Base-by-base conservation (phyloP, 2,797 vertebrate species). In the Squalus acanthias region DNA sequence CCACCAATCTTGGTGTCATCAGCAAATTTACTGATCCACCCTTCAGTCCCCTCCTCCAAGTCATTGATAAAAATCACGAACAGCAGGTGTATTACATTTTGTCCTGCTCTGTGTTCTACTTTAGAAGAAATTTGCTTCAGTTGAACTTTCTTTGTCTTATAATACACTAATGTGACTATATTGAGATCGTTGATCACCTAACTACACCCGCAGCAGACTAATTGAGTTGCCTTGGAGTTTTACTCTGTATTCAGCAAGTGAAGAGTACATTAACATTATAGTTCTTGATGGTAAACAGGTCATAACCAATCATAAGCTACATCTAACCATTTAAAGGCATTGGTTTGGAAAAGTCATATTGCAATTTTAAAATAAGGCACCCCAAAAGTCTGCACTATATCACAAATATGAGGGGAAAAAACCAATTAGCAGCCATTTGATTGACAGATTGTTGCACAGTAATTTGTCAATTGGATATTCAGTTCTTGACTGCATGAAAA, bases 81-180 rank as follows among this genome's bases (percentile, higher is more conserved):
- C 39, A 39, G 39, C 39, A 39, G 10, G 13, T 60, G 10, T 60
- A 63, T 93, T 67, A 93, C 91, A 93, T 67, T 93, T 39, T 93
- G n/a, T 92, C 60, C 60, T 91, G 87, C 29, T 53, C 82, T 60
- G 24, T 92, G 29, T 93, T 24, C n/a, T 93, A 39, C 8, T 93
- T 93, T 69, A 39, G n/a, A 24, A 46, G 91, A 93, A 93, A 69
- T 93, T 69, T 65, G 63, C 91, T 67, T 93, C 63, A 93, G n/a
- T 67, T 17, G 60, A 85, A 85, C 17, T 22, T 85, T 70, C 33
- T 92, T 63, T 92, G 60, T 92, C 33, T 6, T 17, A n/a, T 10
- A 87, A 24, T 87, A 50, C 7, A 69, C 20, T 46, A 24, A 93
- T 93, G 8, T 93, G 33, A 93, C 46, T 93, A 93, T 9, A 46